Conservation (phyloP, 2,113 vertebrate genomes). For the Entelurus aequoreus region DNA sequence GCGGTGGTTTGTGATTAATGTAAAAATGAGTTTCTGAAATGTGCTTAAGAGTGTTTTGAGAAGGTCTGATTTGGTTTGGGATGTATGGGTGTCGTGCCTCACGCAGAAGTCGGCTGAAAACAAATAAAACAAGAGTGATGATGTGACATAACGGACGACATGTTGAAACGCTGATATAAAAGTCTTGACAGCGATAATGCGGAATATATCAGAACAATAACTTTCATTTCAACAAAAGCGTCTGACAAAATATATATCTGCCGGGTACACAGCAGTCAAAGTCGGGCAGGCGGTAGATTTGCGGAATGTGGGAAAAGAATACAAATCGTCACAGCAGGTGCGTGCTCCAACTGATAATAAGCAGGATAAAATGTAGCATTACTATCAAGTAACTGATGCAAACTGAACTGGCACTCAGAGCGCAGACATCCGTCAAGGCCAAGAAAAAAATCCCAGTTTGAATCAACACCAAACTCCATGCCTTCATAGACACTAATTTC, state of each 20-base stretch:
- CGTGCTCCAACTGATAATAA: background rate
- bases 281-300: background rate
- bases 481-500: background rate
- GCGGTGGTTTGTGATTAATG: background rate
- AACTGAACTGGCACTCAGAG: background rate
- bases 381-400: too few relatives aligned
- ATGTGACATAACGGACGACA: background rate
- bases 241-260: background rate
- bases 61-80: conserved; percentile 5
- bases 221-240: background rate
- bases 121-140: background rate
- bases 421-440: background rate
- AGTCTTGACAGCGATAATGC: background rate
- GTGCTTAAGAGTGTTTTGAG: background rate
- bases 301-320: background rate
- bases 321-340: background rate
- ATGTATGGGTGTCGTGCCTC: background rate
- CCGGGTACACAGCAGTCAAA: background rate
- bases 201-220: background rate
- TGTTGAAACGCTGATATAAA: background rate
- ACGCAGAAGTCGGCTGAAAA: background rate
- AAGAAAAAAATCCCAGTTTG: background rate
- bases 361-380: background rate
- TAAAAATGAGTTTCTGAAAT: conserved; percentile 1
- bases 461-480: background rate